Evolutionary conservation across 2,888 invertebrate genomes (phyloP).

Genomic region (Morpho achilles): DNA sequence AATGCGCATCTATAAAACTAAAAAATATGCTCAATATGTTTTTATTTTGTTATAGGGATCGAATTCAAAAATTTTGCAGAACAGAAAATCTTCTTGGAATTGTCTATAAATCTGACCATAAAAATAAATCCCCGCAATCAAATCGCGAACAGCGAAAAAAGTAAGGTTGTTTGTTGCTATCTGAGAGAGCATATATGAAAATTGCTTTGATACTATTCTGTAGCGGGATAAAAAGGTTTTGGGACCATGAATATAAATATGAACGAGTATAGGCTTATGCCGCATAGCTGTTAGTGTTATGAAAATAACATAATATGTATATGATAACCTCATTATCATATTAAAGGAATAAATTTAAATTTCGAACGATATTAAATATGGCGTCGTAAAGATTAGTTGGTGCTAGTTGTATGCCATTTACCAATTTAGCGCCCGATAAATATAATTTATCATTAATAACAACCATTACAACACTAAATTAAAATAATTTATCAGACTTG

Average conservation of each 20-base stretch:
- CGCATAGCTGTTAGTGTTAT: conserved; percentile 37
- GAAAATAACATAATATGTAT: not conserved
- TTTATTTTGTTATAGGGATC: conserved; percentile 20
- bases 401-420: no score
- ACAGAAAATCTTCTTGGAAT: conserved; percentile 59
- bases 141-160: conserved; percentile 70
- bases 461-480: no score
- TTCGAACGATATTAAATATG: no score
- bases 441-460: no score
- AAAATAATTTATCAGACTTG: no score
- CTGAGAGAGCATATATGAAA: conserved; percentile 60
- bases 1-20: not conserved
- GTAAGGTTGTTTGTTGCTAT: conserved; percentile 72
- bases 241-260: conserved; percentile 68
- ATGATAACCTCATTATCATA: not conserved
- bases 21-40: conserved; percentile 23
- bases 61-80: conserved; percentile 29
- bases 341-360: no score
- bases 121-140: conserved; percentile 76
- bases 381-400: no score
- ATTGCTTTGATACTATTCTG: conserved; percentile 61
- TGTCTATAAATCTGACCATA: conserved; percentile 74
- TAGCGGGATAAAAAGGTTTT: conserved; percentile 60
- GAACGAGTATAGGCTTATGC: conserved; percentile 46
- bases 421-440: no score